Conservation (phyloP, 2,797 vertebrate genomes). For the Valencia hispanica region DNA sequence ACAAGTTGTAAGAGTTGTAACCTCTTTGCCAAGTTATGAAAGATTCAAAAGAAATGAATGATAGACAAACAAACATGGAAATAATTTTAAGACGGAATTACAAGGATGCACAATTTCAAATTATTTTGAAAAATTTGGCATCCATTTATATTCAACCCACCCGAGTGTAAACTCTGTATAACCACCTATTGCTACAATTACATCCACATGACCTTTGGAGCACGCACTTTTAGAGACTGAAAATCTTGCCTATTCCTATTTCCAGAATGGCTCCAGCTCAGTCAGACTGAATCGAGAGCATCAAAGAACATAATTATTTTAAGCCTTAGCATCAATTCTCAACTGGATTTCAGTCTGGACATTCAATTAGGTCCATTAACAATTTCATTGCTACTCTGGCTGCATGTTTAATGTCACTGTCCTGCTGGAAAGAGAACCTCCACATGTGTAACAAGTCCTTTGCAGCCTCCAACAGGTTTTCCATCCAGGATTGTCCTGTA, state of each 20-base stretch:
- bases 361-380: not conserved
- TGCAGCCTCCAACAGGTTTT: too few relatives aligned
- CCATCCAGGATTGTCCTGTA: too few relatives aligned
- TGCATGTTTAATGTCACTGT: too few relatives aligned
- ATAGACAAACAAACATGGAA: not conserved
- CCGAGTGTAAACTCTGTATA: not conserved
- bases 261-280: not conserved
- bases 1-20: not conserved
- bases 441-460: too few relatives aligned
- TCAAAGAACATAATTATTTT: too few relatives aligned
- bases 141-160: not conserved
- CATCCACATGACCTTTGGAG: too few relatives aligned
- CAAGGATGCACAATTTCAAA: not conserved
- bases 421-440: too few relatives aligned
- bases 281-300: too few relatives aligned
- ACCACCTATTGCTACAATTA: not conserved
- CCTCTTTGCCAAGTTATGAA: not conserved
- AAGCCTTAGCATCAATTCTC: too few relatives aligned
- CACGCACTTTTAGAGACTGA: too few relatives aligned
- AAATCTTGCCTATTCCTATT: not conserved
- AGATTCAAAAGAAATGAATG: not conserved
- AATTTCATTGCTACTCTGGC: not conserved
- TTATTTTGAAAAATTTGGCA: not conserved
- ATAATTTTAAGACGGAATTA: too few relatives aligned
- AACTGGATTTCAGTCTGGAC: not conserved